Evolutionary conservation across 2,113 vertebrate genomes (phyloP).

Genomic region (Heterotilapia buettikoferi): DNA sequence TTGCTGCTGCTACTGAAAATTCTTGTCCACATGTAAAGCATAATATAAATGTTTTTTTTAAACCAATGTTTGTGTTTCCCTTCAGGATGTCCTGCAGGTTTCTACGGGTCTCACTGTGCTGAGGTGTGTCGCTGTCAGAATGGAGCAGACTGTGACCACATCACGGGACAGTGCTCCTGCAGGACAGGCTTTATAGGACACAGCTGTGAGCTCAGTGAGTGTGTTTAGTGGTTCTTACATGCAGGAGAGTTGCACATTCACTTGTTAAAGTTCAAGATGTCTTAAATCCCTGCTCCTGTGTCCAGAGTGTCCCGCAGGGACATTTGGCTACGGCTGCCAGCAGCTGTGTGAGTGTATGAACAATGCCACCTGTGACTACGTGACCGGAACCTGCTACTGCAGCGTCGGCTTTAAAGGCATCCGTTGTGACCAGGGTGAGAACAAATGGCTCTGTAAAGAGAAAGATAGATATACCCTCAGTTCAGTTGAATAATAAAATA

Average conservation of each 20-base stretch:
- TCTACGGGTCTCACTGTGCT: slow-evolving; percentile 83
- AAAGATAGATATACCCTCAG: background rate
- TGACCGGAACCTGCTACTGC: slow-evolving; percentile 94
- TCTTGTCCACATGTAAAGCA: background rate
- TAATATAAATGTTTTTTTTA: background rate
- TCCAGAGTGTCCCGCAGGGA: slow-evolving; percentile 86
- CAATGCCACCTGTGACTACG: slow-evolving; percentile 90
- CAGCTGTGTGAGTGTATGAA: slow-evolving; percentile 92
- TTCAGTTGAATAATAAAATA: background rate
- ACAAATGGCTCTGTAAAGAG: background rate
- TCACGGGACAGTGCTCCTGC: slow-evolving; percentile 83
- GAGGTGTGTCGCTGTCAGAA: slow-evolving; percentile 91
- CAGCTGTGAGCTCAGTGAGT: slow-evolving; percentile 90
- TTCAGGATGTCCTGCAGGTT: slow-evolving; percentile 85
- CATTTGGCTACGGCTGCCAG: slow-evolving; percentile 89
- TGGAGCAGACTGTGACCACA: slow-evolving; percentile 87
- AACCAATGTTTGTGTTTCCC: background rate
- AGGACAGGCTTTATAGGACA: slow-evolving; percentile 86
- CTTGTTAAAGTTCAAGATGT: background rate
- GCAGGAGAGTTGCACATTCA: background rate
- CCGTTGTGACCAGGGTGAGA: slow-evolving; percentile 89
- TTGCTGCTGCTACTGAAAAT: background rate
- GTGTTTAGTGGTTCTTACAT: background rate
- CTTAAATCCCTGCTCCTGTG: background rate
- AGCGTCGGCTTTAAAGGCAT: slow-evolving; percentile 91